Conservation (phyloP, 1,140 invertebrate genomes). For the Procambarus clarkii region DNA sequence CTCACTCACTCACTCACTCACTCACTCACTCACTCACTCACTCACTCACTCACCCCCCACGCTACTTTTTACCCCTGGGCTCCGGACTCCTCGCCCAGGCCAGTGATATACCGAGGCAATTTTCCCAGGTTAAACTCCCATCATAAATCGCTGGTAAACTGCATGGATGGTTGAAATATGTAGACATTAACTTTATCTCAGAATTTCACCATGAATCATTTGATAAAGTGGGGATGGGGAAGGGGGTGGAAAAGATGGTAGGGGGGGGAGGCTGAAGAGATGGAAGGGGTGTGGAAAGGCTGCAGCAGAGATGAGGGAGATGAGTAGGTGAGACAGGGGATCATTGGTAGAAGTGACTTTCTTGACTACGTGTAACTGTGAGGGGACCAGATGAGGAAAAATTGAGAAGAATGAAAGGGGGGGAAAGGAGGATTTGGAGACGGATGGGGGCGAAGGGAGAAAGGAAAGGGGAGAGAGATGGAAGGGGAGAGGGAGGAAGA, state of each 20-base stretch:
- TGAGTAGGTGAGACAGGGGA: too few species aligned
- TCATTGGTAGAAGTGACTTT: too few species aligned
- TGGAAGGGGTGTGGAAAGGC: neutral
- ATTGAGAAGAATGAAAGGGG: too few species aligned
- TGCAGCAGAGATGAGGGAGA: too few species aligned
- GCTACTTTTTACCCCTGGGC: neutral
- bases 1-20: neutral
- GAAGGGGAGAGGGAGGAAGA: neutral
- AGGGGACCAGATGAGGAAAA: too few species aligned
- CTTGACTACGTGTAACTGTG: too few species aligned
- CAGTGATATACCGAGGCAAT: slow-evolving; percentile 64
- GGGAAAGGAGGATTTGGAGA: too few species aligned
- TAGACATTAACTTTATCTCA: slow-evolving; percentile 68
- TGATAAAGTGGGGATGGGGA: slow-evolving; percentile 49
- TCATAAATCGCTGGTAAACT: slow-evolving; percentile 56
- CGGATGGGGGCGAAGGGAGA: too few species aligned
- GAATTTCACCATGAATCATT: slow-evolving; percentile 68
- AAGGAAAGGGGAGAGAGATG: too few species aligned
- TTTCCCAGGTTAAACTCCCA: slow-evolving; percentile 58
- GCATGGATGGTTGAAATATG: slow-evolving; percentile 60
- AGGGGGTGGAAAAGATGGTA: neutral
- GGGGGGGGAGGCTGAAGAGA: neutral
- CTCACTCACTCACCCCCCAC: neutral
- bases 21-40: neutral
- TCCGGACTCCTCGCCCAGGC: slow-evolving; percentile 14